Evolutionary conservation across 1,140 invertebrate species (phyloP).

Genomic region (Diabrotica undecimpunctata): DNA sequence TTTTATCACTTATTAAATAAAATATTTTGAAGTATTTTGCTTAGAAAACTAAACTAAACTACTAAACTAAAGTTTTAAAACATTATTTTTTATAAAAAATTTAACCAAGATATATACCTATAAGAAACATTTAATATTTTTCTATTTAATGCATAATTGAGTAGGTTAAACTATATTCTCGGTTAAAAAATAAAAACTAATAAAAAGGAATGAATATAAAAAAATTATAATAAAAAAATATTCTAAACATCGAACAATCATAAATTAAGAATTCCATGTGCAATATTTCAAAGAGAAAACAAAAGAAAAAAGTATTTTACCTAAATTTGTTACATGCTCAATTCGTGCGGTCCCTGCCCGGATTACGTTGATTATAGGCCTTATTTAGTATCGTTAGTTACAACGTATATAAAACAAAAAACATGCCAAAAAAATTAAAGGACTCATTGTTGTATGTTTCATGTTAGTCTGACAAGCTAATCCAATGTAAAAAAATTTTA

Average conservation of each 20-base stretch:
- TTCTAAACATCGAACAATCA: constrained; percentile 44
- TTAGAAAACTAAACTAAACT: no score
- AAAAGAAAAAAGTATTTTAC: constrained; percentile 20
- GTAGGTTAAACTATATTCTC: background rate
- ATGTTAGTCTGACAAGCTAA: background rate
- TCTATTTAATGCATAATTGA: background rate
- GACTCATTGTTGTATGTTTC: background rate
- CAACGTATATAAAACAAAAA: background rate
- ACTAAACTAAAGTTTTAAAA: background rate
- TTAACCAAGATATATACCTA: background rate
- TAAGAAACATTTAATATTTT: no score
- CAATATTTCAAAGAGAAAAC: constrained; percentile 32
- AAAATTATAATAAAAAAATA: constrained; percentile 19
- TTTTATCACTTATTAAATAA: no score
- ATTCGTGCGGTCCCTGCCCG: constrained; percentile 1
- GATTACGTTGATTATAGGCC: constrained; percentile 6
- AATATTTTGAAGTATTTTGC: no score
- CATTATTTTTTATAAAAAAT: background rate
- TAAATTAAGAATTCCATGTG: constrained; percentile 27
- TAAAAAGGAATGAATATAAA: background rate
- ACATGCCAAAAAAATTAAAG: background rate
- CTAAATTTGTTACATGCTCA: constrained; percentile 9
- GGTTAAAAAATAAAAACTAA: background rate
- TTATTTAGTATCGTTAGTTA: background rate
- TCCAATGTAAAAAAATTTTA: background rate